These are phyloP conservation scores for Elysia chlorotica DNA, from an alignment of 1,140 invertebrate species.

Conservation along the genomic window DNA sequence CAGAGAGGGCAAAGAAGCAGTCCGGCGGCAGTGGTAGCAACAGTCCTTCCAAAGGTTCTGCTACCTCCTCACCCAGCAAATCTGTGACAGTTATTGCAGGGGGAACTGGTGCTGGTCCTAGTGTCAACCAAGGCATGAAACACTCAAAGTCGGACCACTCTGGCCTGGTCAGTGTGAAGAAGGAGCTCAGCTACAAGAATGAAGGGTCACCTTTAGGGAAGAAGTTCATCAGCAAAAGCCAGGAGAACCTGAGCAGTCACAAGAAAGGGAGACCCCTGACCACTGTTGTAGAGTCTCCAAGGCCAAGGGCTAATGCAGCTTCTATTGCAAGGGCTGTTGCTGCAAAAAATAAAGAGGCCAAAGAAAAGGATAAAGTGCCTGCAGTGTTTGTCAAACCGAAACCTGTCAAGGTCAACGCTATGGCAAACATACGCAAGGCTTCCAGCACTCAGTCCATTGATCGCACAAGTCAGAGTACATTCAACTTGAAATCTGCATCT, in stretches of 20 bases:
- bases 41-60: too few species aligned
- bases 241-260: slow-evolving; percentile 54
- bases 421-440: slow-evolving; percentile 46
- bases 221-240: slow-evolving; percentile 59
- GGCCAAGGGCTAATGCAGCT: slow-evolving; percentile 17
- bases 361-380: slow-evolving; percentile 34
- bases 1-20: too few species aligned
- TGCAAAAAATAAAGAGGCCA: slow-evolving; percentile 28
- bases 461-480: slow-evolving; percentile 31
- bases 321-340: slow-evolving; percentile 28
- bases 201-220: slow-evolving; percentile 12
- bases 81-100: too few species aligned
- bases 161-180: slow-evolving; percentile 27
- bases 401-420: slow-evolving; percentile 15
- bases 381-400: slow-evolving; percentile 29
- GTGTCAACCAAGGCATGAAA: too few species aligned
- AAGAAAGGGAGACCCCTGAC: slow-evolving; percentile 37
- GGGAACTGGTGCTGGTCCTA: too few species aligned
- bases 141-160: slow-evolving; percentile 46
- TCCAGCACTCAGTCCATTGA: slow-evolving; percentile 56
- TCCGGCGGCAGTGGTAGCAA: too few species aligned
- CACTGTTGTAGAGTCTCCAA: slow-evolving; percentile 36
- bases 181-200: slow-evolving; percentile 20
- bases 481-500: slow-evolving; percentile 20
- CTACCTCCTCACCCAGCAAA: too few species aligned